A percentile compares a stretch with the other conserved stretches of the same genome.
Evolutionary conservation across 2,797 vertebrate species (phyloP).

Genomic region (Sus cebifrons): DNA sequence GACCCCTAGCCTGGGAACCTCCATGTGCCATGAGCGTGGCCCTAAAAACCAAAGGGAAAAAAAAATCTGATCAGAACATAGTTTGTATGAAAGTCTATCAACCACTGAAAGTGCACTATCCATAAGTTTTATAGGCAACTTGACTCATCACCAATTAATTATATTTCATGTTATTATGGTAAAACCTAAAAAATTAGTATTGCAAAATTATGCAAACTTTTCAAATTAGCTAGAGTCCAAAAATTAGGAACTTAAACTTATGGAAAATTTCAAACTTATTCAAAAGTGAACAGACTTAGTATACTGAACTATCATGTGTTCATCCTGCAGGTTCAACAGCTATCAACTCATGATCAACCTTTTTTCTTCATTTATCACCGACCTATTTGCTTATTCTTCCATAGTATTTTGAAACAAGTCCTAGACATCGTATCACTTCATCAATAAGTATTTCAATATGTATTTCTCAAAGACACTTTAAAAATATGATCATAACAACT

Average conservation of each 20-base stretch:
- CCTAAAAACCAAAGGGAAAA: too few relatives aligned
- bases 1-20: too few relatives aligned
- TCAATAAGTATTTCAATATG: constrained; percentile 21
- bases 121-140: constrained; percentile 44
- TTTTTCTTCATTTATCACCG: neutral
- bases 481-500: neutral
- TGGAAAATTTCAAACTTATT: constrained; percentile 17
- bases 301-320: neutral
- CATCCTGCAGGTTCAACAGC: neutral
- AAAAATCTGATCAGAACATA: constrained; percentile 35
- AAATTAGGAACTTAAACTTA: constrained; percentile 61
- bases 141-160: constrained; percentile 51
- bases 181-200: constrained; percentile 32
- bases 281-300: neutral
- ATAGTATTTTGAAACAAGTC: constrained; percentile 60
- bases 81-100: constrained; percentile 20
- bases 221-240: neutral
- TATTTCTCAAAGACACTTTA: constrained; percentile 30
- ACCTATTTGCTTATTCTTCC: neutral
- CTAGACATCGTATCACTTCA: constrained; percentile 45
- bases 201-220: neutral
- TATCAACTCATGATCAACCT: neutral
- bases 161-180: constrained; percentile 56
- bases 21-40: too few relatives aligned
- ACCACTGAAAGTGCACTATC: neutral